These are phyloP conservation scores for Pelobates cultripes DNA, from an alignment of 2,797 vertebrate genomes.

Conservation along the genomic window DNA sequence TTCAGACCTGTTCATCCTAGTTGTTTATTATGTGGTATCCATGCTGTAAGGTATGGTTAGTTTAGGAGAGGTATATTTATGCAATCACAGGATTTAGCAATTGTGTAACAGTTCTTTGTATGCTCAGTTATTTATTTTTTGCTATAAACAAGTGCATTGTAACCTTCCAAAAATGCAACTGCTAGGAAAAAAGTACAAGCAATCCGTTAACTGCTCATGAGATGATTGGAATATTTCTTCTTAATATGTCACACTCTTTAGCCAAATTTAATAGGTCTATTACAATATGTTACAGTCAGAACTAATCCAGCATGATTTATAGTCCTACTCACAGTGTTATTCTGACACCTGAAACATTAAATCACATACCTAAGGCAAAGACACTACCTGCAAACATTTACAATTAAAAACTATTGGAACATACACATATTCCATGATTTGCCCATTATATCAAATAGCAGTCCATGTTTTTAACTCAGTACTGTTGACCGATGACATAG, in stretches of 20 bases:
- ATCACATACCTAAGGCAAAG: slow-evolving; percentile 41
- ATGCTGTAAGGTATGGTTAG: too few relatives aligned
- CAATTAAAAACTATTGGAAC: too few relatives aligned
- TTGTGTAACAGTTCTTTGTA: slow-evolving; percentile 17
- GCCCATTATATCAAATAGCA: too few relatives aligned
- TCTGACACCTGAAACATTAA: slow-evolving; percentile 82
- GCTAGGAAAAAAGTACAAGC: not conserved
- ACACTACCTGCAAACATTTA: too few relatives aligned
- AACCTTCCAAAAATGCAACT: not conserved
- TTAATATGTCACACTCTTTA: not conserved
- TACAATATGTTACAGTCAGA: not conserved
- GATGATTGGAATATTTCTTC: too few relatives aligned
- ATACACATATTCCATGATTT: too few relatives aligned
- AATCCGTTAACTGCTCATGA: not conserved
- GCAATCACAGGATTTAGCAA: not conserved
- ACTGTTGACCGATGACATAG: too few relatives aligned
- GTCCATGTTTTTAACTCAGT: too few relatives aligned
- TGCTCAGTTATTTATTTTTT: slow-evolving; percentile 14
- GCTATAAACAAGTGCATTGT: not conserved
- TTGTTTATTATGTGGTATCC: too few relatives aligned
- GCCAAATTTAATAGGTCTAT: not conserved
- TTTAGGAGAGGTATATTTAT: too few relatives aligned
- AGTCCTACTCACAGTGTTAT: slow-evolving; percentile 69
- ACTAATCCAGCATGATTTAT: slow-evolving; percentile 40
- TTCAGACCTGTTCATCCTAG: too few relatives aligned